These are phyloP conservation scores for Bovichtus diacanthus DNA, from an alignment of 2,797 vertebrate genomes.

Conservation along the genomic window DNA sequence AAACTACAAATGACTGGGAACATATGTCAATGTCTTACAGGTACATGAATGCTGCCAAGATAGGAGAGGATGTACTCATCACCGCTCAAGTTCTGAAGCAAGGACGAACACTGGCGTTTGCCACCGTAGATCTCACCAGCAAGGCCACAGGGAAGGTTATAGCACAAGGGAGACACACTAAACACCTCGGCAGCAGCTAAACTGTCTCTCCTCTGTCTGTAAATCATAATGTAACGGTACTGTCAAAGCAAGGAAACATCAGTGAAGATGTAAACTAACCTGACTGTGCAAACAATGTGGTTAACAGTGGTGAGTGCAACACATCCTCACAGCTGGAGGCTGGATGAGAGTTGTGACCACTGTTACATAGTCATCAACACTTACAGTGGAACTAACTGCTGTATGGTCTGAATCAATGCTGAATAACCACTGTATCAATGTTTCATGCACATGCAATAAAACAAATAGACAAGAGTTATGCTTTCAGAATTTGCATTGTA, in stretches of 20 bases:
- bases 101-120: conserved; percentile 91
- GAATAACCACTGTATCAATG: conserved; percentile 3
- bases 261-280: background rate
- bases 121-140: conserved; percentile 93
- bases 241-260: background rate
- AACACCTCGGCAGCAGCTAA: conserved; percentile 89
- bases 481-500: conserved; percentile 82
- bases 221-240: background rate
- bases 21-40: conserved; percentile 78
- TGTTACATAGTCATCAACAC: background rate
- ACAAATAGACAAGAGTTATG: conserved; percentile 65
- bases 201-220: background rate
- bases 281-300: background rate
- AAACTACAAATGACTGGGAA: conserved; percentile 12
- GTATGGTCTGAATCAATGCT: background rate
- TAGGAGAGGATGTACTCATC: conserved; percentile 94
- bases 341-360: background rate
- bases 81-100: conserved; percentile 95
- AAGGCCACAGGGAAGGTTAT: conserved; percentile 93
- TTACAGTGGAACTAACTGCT: background rate
- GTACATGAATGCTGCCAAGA: conserved; percentile 93
- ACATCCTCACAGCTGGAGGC: background rate
- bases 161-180: conserved; percentile 96
- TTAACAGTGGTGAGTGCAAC: background rate
- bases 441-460: conserved; percentile 73